Evolutionary conservation across 2,888 invertebrate genomes (phyloP).

Genomic region (Caenorhabditis auriculariae): DNA sequence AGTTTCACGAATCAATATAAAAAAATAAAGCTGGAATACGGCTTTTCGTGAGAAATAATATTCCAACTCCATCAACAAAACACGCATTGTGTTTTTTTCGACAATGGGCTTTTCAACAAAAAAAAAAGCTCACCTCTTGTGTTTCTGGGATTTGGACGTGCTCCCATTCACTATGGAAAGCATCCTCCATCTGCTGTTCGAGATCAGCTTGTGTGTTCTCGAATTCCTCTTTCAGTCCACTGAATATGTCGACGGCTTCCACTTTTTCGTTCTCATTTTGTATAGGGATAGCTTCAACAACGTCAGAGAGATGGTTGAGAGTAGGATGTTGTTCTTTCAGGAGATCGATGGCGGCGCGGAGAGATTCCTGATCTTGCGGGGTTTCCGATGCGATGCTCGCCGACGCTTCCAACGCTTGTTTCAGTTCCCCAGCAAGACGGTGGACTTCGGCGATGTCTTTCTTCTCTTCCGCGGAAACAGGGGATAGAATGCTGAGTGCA

Average conservation of each 20-base stretch:
- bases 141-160: too few relatives aligned
- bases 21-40: too few relatives aligned
- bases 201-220: not conserved
- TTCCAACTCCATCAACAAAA: too few relatives aligned
- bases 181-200: too few relatives aligned
- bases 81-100: too few relatives aligned
- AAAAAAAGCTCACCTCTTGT: too few relatives aligned
- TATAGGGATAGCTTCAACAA: constrained; percentile 13
- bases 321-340: constrained; percentile 18
- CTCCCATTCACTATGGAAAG: too few relatives aligned
- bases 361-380: constrained; percentile 21
- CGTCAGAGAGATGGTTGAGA: constrained; percentile 15
- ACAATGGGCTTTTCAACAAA: too few relatives aligned
- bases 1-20: too few relatives aligned
- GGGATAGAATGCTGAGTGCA: constrained; percentile 15
- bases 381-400: constrained; percentile 16
- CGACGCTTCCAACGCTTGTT: constrained; percentile 17
- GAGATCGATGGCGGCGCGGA: constrained; percentile 20
- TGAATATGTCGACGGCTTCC: constrained; percentile 19
- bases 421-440: constrained; percentile 18
- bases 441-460: constrained; percentile 19
- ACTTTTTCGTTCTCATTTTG: constrained; percentile 17
- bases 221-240: constrained; percentile 11
- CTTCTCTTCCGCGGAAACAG: constrained; percentile 14
- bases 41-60: too few relatives aligned